These are phyloP conservation scores for Acrobeloides nanus DNA, from an alignment of 2,888 invertebrate species.

Conservation along the genomic window DNA sequence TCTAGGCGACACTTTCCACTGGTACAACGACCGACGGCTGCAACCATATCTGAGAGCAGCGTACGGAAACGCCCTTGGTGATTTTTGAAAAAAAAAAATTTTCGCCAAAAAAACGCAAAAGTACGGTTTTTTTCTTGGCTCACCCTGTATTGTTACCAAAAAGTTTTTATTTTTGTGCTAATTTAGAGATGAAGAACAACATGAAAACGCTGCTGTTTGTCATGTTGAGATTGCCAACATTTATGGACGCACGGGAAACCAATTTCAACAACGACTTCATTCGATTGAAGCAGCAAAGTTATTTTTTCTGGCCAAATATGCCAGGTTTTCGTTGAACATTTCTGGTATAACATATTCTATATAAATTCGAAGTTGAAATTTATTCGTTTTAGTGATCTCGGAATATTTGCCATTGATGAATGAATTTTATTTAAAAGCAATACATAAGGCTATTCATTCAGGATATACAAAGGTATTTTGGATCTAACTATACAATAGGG, in stretches of 20 bases:
- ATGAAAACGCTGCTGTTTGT: constrained; percentile 23
- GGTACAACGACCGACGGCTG: no score
- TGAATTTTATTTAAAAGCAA: not conserved
- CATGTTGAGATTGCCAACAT: constrained; percentile 21
- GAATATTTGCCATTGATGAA: constrained; percentile 4
- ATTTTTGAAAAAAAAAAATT: no score
- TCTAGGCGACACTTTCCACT: no score
- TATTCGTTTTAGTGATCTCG: not conserved
- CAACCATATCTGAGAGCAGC: no score
- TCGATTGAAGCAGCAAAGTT: constrained; percentile 23
- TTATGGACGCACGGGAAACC: constrained; percentile 18
- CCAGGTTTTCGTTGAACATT: constrained; percentile 8
- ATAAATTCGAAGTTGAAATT: not conserved
- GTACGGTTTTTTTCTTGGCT: no score
- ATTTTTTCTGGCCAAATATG: constrained; percentile 10
- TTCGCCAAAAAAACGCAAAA: no score
- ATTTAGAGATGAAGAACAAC: constrained; percentile 15
- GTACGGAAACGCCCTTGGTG: no score
- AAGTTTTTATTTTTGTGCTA: not conserved
- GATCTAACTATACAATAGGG: no score
- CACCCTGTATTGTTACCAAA: no score
- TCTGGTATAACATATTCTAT: not conserved
- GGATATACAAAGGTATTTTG: not conserved
- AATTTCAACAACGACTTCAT: no score
- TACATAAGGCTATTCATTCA: not conserved